These are phyloP conservation scores for Drosophila nebulosa DNA, from an alignment of 1,140 invertebrate genomes.

Conservation along the genomic window DNA sequence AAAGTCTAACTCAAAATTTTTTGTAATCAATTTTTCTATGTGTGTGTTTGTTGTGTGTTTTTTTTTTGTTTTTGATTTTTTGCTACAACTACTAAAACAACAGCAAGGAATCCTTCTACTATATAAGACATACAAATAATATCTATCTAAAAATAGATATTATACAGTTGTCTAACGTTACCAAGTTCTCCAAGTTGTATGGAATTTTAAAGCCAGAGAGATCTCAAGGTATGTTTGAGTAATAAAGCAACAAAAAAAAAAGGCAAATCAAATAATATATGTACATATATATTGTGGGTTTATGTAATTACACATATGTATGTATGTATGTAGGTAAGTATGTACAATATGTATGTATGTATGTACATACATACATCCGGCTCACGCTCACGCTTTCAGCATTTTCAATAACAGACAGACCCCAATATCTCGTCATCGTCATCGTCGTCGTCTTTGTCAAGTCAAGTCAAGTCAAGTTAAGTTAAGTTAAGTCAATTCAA, in stretches of 20 bases:
- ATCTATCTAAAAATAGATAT: not conserved
- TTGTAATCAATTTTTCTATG: not conserved
- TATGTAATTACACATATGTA: not conserved
- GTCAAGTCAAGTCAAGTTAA: not conserved
- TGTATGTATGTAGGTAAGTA: slow-evolving; percentile 27
- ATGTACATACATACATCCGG: slow-evolving; percentile 48
- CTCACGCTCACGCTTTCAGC: slow-evolving; percentile 65
- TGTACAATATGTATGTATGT: slow-evolving; percentile 22
- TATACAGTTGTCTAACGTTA: not conserved
- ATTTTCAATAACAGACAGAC: slow-evolving; percentile 56
- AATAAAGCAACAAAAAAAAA: not conserved
- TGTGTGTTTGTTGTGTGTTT: not conserved
- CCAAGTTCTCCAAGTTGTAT: no score
- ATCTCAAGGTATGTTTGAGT: not conserved
- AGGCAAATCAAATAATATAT: no score
- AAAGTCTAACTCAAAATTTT: not conserved
- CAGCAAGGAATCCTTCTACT: not conserved
- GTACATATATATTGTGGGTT: not conserved
- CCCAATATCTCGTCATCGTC: slow-evolving; percentile 44
- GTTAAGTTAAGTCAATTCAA: not conserved
- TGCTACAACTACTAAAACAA: not conserved
- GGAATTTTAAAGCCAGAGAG: not conserved
- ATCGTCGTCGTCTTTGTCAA: no score
- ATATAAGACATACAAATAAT: not conserved
- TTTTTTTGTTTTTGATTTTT: no score